Evolutionary conservation across 2,113 vertebrate species (phyloP).

Genomic region (Hucho hucho): DNA sequence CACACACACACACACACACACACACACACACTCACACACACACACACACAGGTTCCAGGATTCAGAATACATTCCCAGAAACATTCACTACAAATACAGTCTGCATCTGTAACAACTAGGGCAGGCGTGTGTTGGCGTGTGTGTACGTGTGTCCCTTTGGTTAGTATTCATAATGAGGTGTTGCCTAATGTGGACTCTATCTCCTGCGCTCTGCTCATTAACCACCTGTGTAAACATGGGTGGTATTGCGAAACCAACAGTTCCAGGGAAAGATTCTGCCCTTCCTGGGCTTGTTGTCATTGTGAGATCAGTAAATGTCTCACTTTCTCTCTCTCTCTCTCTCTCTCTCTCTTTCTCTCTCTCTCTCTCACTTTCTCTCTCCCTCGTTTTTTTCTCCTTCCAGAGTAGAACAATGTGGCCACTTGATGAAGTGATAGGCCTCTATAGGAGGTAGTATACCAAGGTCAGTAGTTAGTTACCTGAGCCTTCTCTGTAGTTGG

Average conservation of each 20-base stretch:
- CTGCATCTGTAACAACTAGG: neutral
- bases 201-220: slow-evolving; percentile 60
- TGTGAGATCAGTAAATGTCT: slow-evolving; percentile 69
- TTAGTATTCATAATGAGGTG: slow-evolving; percentile 68
- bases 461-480: neutral
- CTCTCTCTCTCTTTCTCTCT: slow-evolving; percentile 6
- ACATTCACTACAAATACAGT: slow-evolving; percentile 38
- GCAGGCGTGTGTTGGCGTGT: neutral
- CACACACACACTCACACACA: slow-evolving; percentile 27
- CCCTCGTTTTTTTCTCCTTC: neutral
- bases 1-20: slow-evolving; percentile 6
- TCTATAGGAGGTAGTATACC: neutral
- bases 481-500: neutral
- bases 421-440: neutral
- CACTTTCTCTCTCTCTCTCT: slow-evolving; percentile 28
- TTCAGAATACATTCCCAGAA: slow-evolving; percentile 36
- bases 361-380: slow-evolving; percentile 5
- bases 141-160: slow-evolving; percentile 38
- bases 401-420: slow-evolving; percentile 24
- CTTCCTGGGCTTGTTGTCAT: slow-evolving; percentile 59
- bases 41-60: slow-evolving; percentile 40
- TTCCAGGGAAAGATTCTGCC: slow-evolving; percentile 66
- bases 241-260: slow-evolving; percentile 62
- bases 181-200: slow-evolving; percentile 60
- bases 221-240: slow-evolving; percentile 73